These are phyloP conservation scores for Pecten maximus DNA, from an alignment of 2,888 invertebrate genomes.

Conservation along the genomic window DNA sequence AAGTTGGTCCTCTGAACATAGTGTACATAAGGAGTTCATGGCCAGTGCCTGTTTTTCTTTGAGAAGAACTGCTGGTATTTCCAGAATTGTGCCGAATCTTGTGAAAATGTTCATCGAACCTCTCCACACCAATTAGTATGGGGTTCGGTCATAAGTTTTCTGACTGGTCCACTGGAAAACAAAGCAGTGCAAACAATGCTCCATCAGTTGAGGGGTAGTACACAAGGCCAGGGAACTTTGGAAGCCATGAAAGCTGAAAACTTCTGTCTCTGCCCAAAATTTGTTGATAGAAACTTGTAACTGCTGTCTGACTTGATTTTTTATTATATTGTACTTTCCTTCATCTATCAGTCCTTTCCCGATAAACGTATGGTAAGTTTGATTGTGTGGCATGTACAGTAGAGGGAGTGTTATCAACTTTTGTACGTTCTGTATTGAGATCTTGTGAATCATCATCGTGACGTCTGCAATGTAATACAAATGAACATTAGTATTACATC, in stretches of 20 bases:
- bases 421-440: too few species aligned
- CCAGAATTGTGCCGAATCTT: not conserved
- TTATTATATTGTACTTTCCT: too few species aligned
- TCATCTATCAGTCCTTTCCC: too few species aligned
- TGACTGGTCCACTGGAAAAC: not conserved
- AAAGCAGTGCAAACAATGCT: constrained; percentile 35
- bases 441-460: too few species aligned
- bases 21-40: not conserved
- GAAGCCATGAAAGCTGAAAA: not conserved
- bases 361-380: too few species aligned
- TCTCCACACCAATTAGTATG: constrained; percentile 18
- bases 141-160: constrained; percentile 2
- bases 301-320: too few species aligned
- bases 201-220: not conserved
- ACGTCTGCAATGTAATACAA: too few species aligned
- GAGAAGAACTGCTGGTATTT: not conserved
- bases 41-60: constrained; percentile 11
- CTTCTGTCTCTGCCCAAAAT: constrained; percentile 8
- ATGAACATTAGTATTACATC: too few species aligned
- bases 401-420: too few species aligned
- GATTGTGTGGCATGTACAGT: too few species aligned
- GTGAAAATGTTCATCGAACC: constrained; percentile 38
- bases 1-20: not conserved
- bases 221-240: constrained; percentile 16
- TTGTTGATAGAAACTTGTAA: not conserved